phyloP scores from a whole-genome alignment of 1,140 invertebrate genomes.

The Musca vetustissima region DNA sequence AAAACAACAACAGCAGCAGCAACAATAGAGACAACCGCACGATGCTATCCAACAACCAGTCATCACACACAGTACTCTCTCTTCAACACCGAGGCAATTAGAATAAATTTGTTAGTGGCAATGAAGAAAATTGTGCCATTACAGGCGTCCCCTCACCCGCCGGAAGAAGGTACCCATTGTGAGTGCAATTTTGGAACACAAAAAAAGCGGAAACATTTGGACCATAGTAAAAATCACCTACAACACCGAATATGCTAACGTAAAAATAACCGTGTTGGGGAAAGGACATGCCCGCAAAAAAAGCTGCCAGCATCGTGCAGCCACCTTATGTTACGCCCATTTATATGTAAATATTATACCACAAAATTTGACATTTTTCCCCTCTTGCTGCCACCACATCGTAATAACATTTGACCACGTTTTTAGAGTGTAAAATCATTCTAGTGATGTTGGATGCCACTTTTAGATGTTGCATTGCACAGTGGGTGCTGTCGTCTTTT shows the following conservation, averaged over 20 bases:
- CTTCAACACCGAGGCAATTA: constrained; percentile 5
- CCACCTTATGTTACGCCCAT: constrained; percentile 19
- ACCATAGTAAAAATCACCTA: too few species aligned
- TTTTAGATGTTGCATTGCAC: background rate
- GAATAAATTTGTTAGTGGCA: constrained; percentile 18
- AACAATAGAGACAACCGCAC: background rate
- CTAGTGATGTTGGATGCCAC: too few species aligned
- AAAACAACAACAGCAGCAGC: background rate
- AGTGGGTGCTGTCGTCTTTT: too few species aligned
- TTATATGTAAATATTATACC: constrained; percentile 17
- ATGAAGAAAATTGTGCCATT: constrained; percentile 18
- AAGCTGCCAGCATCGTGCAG: background rate
- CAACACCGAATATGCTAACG: too few species aligned
- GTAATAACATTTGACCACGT: too few species aligned
- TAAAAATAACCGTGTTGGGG: too few species aligned
- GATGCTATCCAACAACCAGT: too few species aligned
- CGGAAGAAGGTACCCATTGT: too few species aligned
- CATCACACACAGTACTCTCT: too few species aligned
- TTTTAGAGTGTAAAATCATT: too few species aligned
- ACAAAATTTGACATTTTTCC: background rate
- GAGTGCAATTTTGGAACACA: background rate
- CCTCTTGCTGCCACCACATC: too few species aligned
- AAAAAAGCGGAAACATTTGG: constrained; percentile 5
- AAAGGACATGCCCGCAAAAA: too few species aligned
- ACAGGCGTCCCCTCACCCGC: background rate